Percentiles rank a stretch among this genome's conserved stretches.
phyloP scores from a whole-genome alignment of 1,140 invertebrate genomes.

The Protaetia brevitarsis region DNA sequence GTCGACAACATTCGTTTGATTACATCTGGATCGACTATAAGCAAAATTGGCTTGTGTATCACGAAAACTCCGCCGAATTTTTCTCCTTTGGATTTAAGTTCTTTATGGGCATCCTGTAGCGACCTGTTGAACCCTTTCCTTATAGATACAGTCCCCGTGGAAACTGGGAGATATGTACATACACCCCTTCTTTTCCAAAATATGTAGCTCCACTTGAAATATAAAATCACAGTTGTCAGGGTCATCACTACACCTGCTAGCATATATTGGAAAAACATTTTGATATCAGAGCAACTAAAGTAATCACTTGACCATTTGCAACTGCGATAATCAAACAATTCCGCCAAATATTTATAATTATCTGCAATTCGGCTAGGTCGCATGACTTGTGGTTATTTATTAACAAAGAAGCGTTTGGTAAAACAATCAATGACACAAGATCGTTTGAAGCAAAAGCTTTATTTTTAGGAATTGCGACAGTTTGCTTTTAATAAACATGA shows the following conservation, averaged over 20 bases:
- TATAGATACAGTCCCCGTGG: background rate
- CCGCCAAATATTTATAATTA: too few species aligned
- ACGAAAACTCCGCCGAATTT: conserved; percentile 50
- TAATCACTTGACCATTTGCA: too few species aligned
- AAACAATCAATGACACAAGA: too few species aligned
- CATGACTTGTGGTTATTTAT: too few species aligned
- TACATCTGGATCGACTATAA: conserved; percentile 57
- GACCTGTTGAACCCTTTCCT: background rate
- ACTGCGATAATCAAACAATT: too few species aligned
- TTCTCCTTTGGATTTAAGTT: conserved; percentile 32
- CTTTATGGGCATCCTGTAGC: conserved; percentile 30
- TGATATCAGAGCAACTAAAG: background rate
- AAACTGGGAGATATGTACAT: background rate
- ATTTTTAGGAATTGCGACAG: too few species aligned
- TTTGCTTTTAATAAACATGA: too few species aligned
- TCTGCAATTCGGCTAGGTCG: too few species aligned
- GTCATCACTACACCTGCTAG: background rate
- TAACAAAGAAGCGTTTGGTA: too few species aligned
- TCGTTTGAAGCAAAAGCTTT: too few species aligned
- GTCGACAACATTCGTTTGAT: conserved; percentile 57
- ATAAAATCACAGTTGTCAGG: background rate
- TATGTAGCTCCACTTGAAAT: background rate
- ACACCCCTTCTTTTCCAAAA: background rate
- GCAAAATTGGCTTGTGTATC: conserved; percentile 49
- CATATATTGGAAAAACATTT: background rate